Percentiles rank a stretch among this genome's conserved stretches.
These are phyloP conservation scores for Drosophila neonasuta DNA, from an alignment of 2,888 invertebrate genomes.

Conservation along the genomic window DNA sequence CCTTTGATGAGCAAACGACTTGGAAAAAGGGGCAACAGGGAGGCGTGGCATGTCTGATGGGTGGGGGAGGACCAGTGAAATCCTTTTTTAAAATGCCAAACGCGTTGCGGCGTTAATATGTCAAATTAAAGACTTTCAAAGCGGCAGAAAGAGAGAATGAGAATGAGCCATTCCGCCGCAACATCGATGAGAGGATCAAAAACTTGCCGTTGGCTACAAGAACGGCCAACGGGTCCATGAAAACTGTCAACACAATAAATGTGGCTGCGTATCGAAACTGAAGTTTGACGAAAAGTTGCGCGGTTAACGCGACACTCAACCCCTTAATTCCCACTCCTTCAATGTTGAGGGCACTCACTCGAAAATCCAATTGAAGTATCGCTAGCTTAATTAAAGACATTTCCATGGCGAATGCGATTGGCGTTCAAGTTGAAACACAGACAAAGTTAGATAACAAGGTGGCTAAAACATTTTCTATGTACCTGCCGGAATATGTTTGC, in stretches of 20 bases:
- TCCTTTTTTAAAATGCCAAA: constrained; percentile 71
- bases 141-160: background rate
- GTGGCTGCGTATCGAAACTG: constrained; percentile 57
- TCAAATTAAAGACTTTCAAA: constrained; percentile 54
- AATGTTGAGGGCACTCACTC: background rate
- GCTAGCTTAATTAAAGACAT: constrained; percentile 60
- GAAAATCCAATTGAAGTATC: constrained; percentile 62
- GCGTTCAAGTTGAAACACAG: constrained; percentile 20
- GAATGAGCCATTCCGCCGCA: background rate
- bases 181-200: constrained; percentile 33
- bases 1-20: constrained; percentile 62
- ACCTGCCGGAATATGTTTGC: no score
- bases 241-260: constrained; percentile 70
- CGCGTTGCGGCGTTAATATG: constrained; percentile 73
- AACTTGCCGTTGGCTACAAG: constrained; percentile 52
- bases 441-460: constrained; percentile 1
- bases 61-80: constrained; percentile 34
- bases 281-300: constrained; percentile 63
- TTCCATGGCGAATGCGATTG: constrained; percentile 20
- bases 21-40: constrained; percentile 55
- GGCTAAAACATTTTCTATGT: background rate
- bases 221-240: constrained; percentile 29
- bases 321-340: background rate
- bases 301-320: constrained; percentile 42
- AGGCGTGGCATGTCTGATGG: constrained; percentile 23